Base-by-base conservation (phyloP, 2,888 invertebrate species). In the Hipparchia semele region DNA sequence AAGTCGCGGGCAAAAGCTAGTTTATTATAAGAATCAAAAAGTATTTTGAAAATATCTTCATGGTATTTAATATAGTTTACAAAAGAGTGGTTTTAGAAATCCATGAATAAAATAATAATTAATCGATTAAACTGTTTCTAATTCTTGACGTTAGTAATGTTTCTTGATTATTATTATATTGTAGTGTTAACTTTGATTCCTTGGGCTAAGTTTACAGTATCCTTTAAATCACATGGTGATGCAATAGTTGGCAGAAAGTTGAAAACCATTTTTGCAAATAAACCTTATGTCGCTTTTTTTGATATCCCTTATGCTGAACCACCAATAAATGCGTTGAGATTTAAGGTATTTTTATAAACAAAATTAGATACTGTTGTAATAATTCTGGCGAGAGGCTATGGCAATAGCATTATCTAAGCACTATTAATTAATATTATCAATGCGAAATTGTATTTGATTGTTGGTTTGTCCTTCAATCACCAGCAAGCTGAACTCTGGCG, bases 1-100 rank as follows among this genome's bases (percentile, higher is more conserved):
- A 0, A 23, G 23, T 1, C 23, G 23, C 23, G 23, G 23, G 23
- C 23, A 23, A 23, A 23, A 23, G 23, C 23, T 23, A 23, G 23
- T 23, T 39, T 1, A 39, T 5, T 1, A 39, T 39, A 39, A 39
- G 0, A 56, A 12, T 12, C 33, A 33, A 5, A 59, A 59, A 60
- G 8, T 33, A 39, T 61, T 61, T 61, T 61, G n/a, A 61, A 46
- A 61, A 61, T 61, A 61, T n/a, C 12, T 45, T 46, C 61, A 61
- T n/a, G 61, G 61, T 46, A 61, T 61, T 46, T 61, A n/a, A n/a
- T 6, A n/a, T 59, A 59, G 59, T 59, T 59, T 59, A 59, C 33
- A 61, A 39, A n/a, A n/a, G 1, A n/a, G 6, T 61, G 7, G n/a
- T n/a, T 61, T 45, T 13, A 45, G 39, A 45, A 61, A 46, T 46